Evolutionary conservation across 2,113 vertebrate genomes (phyloP).

Genomic region (Pyxicephalus adspersus): DNA sequence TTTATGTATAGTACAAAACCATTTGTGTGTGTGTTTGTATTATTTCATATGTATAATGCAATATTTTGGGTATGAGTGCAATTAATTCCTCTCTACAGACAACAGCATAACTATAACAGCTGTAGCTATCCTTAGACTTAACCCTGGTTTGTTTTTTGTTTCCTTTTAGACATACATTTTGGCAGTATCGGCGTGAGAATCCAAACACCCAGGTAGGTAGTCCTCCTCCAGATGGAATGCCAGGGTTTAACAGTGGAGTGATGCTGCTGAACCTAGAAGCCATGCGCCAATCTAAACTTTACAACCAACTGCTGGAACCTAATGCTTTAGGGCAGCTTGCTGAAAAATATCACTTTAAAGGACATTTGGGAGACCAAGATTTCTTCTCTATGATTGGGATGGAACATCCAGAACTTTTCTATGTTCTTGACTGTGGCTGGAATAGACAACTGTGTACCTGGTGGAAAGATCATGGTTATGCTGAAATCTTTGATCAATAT

Average conservation of each 20-base stretch:
- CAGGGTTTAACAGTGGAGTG: constrained; percentile 96
- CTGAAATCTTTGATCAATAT: constrained; percentile 87
- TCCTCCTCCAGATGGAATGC: constrained; percentile 86
- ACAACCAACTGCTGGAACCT: constrained; percentile 85
- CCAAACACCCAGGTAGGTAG: constrained; percentile 85
- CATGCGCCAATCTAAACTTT: constrained; percentile 87
- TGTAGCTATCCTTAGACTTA: background rate
- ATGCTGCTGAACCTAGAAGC: constrained; percentile 88
- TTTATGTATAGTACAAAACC: no score
- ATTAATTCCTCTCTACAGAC: no score
- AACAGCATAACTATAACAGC: no score
- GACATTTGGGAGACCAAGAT: constrained; percentile 96
- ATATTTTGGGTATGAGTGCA: no score
- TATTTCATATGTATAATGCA: no score
- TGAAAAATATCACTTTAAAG: constrained; percentile 88
- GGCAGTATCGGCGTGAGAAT: constrained; percentile 96
- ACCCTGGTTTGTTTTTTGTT: constrained; percentile 31
- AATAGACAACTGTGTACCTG: constrained; percentile 97
- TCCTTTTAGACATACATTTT: constrained; percentile 88
- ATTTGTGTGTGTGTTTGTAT: no score
- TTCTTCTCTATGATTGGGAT: constrained; percentile 98
- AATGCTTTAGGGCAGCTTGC: constrained; percentile 79
- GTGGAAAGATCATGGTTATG: constrained; percentile 95
- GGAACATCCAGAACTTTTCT: constrained; percentile 91
- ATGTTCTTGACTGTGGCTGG: constrained; percentile 87